These are phyloP conservation scores for Diplodus puntazzo DNA, from an alignment of 2,797 vertebrate genomes.

Conservation along the genomic window DNA sequence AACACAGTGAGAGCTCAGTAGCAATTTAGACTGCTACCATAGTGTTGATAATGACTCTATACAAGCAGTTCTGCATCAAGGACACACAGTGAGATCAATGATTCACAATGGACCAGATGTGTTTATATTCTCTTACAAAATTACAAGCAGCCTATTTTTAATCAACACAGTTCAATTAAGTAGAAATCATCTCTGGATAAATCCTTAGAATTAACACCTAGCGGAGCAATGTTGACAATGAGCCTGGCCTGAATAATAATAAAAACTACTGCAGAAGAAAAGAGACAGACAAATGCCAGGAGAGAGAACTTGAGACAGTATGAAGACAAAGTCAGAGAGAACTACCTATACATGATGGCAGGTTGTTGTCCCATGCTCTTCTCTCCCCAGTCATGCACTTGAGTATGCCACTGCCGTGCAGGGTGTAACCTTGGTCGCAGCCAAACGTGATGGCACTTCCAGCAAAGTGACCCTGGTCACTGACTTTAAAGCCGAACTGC, in stretches of 20 bases:
- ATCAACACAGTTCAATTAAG: slow-evolving; percentile 69
- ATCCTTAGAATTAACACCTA: slow-evolving; percentile 70
- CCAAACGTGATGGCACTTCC: slow-evolving; percentile 95
- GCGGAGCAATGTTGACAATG: slow-evolving; percentile 50
- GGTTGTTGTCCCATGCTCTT: slow-evolving; percentile 94
- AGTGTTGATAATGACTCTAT: slow-evolving; percentile 30
- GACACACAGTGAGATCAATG: slow-evolving; percentile 57
- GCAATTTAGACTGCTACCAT: slow-evolving; percentile 34
- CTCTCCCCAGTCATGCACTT: slow-evolving; percentile 98
- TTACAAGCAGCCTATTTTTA: slow-evolving; percentile 50
- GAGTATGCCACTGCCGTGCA: slow-evolving; percentile 93
- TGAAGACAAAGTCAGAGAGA: slow-evolving; percentile 6
- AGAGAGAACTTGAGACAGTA: slow-evolving; percentile 10
- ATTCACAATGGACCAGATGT: slow-evolving; percentile 52
- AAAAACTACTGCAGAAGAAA: slow-evolving; percentile 25
- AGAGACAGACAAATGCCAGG: background rate
- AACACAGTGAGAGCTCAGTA: slow-evolving; percentile 26
- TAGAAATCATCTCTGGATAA: slow-evolving; percentile 66
- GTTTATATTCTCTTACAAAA: slow-evolving; percentile 60
- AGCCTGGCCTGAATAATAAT: slow-evolving; percentile 56
- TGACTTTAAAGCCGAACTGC: slow-evolving; percentile 97
- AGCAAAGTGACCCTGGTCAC: slow-evolving; percentile 97
- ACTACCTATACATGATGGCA: slow-evolving; percentile 96
- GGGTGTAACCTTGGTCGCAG: slow-evolving; percentile 95
- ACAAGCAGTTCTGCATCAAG: slow-evolving; percentile 38